These are phyloP conservation scores for Sylvicola fuscatus DNA, from an alignment of 2,888 invertebrate species.

Conservation along the genomic window DNA sequence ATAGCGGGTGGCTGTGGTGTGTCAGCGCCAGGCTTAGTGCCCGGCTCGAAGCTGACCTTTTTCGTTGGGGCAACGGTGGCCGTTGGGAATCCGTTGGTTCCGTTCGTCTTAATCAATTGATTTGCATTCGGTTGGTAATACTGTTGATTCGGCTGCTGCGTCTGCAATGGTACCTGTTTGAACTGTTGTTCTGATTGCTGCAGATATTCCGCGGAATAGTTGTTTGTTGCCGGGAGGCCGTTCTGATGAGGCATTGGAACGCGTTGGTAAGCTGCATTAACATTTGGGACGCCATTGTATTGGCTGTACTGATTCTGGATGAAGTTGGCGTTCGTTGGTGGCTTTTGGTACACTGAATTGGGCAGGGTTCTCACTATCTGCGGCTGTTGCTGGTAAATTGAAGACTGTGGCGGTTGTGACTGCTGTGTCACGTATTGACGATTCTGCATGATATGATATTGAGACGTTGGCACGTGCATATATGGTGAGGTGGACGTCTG, in stretches of 20 bases:
- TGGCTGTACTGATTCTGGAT: constrained; percentile 13
- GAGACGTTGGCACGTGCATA: constrained; percentile 15
- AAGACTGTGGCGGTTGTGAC: constrained; percentile 8
- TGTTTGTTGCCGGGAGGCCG: constrained; percentile 8
- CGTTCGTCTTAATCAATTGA: constrained; percentile 26
- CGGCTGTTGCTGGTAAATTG: too few relatives aligned
- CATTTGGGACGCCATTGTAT: constrained; percentile 31
- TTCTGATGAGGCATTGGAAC: constrained; percentile 33
- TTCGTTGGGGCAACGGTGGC: constrained; percentile 36
- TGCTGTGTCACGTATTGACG: constrained; percentile 10
- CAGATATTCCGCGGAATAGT: constrained; percentile 24
- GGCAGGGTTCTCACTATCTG: too few relatives aligned
- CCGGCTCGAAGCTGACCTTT: constrained; percentile 53
- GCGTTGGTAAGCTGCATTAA: constrained; percentile 31
- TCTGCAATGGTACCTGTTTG: constrained; percentile 11
- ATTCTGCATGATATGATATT: constrained; percentile 11
- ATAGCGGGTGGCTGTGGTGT: background rate
- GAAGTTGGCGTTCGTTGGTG: constrained; percentile 4
- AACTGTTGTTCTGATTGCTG: constrained; percentile 17
- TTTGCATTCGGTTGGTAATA: constrained; percentile 19
- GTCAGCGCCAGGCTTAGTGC: constrained; percentile 43
- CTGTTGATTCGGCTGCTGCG: constrained; percentile 24
- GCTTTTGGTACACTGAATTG: constrained; percentile 8
- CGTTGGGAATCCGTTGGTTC: constrained; percentile 32
- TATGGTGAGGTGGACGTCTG: constrained; percentile 7